These are phyloP conservation scores for Erebia epiphron DNA, from an alignment of 2,888 invertebrate species.

Conservation along the genomic window DNA sequence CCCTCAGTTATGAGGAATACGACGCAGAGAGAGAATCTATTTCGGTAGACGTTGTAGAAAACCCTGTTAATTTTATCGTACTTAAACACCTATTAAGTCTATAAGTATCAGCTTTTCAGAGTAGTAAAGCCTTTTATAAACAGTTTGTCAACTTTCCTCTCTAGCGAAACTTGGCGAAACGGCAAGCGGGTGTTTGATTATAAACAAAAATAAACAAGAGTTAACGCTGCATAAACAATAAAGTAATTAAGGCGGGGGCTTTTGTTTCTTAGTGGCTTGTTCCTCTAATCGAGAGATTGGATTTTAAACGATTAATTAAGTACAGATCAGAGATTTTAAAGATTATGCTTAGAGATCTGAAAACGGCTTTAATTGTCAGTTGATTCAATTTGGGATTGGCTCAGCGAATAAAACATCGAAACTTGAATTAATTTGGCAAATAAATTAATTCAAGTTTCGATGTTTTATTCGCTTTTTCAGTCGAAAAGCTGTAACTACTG, in stretches of 20 bases:
- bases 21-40: no score
- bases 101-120: background rate
- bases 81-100: no score
- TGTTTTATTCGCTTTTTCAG: background rate
- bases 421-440: background rate
- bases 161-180: no score
- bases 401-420: background rate
- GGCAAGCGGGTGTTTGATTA: constrained; percentile 1
- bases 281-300: constrained; percentile 8
- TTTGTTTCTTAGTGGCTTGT: constrained; percentile 23
- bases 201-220: constrained; percentile 30
- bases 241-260: constrained; percentile 21
- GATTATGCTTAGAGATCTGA: background rate
- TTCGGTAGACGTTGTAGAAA: no score
- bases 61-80: no score
- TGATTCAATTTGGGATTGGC: background rate
- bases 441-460: background rate
- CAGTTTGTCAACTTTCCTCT: background rate
- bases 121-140: background rate
- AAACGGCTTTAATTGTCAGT: background rate
- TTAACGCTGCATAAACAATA: constrained; percentile 18
- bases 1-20: no score
- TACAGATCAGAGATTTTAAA: background rate
- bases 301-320: background rate
- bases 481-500: no score